Base-by-base conservation (phyloP, 1,140 invertebrate genomes). In the Drosophila lowei region DNA sequence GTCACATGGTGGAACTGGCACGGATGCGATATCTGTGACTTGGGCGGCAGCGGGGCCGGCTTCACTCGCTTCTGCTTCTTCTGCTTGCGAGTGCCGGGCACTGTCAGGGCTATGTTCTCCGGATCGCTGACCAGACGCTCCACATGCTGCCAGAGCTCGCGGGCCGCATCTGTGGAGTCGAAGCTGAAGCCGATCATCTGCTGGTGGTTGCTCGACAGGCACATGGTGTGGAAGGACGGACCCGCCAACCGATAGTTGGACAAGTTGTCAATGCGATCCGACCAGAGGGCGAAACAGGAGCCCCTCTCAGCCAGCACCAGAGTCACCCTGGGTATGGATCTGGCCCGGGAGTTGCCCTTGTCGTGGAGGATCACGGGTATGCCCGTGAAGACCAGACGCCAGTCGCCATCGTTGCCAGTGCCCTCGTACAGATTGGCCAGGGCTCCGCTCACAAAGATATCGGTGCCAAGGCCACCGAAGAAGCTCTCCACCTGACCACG, bases 1-100 rank as follows among this genome's bases (percentile, higher is more conserved):
- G 96, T 97, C 48, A 97, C 94, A 86, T 97, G 97, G 59, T 97
- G 95, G 91, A 97, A 97, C 79, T 96, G 96, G 90, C 96, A 97
- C 0, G 97, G 97, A 77, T 95, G 94, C 11, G 96, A 97, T 71
- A 97, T 97, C 89, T 97, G 96, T 49, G 93, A 94, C 90, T 97
- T 97, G 21, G 94, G 94, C 4, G 96, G 96, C 54, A 95, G 91
- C 48, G 93, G 92, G 5, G 92, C 89, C 49, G 93, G 93, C 84
- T 93, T 93, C 0, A 89, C 76, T 6, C 89, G 74, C 56, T 92
- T 93, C 70, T 92, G 92, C 58, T 94, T 93, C 90, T 93, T 93
- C 77, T 93, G 93, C 70, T 93, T 94, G 63, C 92, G 92, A 44
- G 30, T 25, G 2, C 95, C 95, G 38, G 95, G 94, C 55, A 94